Evolutionary conservation across 2,888 invertebrate genomes (phyloP), one percentile per base, ranked within the genome.

Genomic region (Apotomis turbidana): DNA sequence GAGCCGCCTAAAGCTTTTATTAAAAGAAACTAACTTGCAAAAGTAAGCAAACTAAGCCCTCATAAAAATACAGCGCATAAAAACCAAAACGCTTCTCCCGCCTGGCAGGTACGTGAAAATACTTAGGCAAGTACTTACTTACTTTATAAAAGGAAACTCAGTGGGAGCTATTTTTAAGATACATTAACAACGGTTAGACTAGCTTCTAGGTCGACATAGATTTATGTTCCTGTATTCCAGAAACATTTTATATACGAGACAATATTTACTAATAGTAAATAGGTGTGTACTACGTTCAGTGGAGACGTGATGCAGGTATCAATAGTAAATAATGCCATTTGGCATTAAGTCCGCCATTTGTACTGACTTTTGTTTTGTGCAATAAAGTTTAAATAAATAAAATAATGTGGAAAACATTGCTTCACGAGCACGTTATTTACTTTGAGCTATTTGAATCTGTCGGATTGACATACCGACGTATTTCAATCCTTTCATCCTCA

Each of bases 161-260:
- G 9, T 51, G 38, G 63, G 4, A 13, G 12, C 44, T 51, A 70
- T 58, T 58, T 63, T 52, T n/a, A 70, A 52, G 55, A 49, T 44
- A 44, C 63, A 59, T 64, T 58, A 57, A 70, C 63, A 36, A 59
- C 46, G 27, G 38, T 52, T 63, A 54, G 46, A 49, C 13, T 41
- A 36, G 69, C 55, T 59, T 71, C 66, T 71, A 44, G 60, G 64
- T 54, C 59, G 41, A 60, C 51, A 44, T 13, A 38, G 54, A 71
- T 66, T 71, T 71, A 66, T 49, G 52, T 46, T 71, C 64, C 46
- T 66, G 38, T 64, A 64, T 54, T 64, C 15, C 13, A 54, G 64
- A 66, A 46, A 9, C 55, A 44, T 46, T 54, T 52, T 10, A 5
- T 62, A 41, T 4, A 64, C 5, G 46, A 27, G 41, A 27, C 46